Base-by-base conservation (phyloP, 2,888 invertebrate genomes). In the Pristionchus fissidentatus region DNA sequence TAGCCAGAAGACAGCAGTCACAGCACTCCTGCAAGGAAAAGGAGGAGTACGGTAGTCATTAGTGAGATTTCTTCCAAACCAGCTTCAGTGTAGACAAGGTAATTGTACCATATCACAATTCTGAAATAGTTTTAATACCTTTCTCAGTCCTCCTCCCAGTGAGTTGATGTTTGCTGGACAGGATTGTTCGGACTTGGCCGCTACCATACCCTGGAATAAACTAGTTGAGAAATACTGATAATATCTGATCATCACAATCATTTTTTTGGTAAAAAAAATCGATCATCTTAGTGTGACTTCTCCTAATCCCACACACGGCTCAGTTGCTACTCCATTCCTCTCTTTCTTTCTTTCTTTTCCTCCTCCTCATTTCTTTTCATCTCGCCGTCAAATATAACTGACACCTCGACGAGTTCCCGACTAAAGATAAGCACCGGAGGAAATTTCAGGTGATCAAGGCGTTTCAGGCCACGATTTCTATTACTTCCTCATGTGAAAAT, bases 1-100 rank as follows among this genome's bases (percentile, higher is more conserved):
- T 89, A 55, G 92, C 92, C 52, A 92, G 85, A 19, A 91, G 87
- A 84, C 92, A 92, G 81, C 92, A 92, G 75, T 92, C 92, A 84
- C 92, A 92, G 79, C 92, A 92, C 84, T 92, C 92, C 92, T 91
- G 81, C 62, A 87, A 49, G 75, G 8, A 49, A 32, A 77, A 77
- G 41, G 49, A 49, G 29, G 19, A 49, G 10, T 49, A 49, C 10
- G 49, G 49, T 49, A 15, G 19, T 15, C 13, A 19, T 19, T 49
- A 22, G 13, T 10, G 60, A 70, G 60, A 43, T 13, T 19, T 22
- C 49, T 81, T 81, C 19, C 66, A 81, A n/a, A n/a, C n/a, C n/a
- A 19, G 26, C 19, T 70, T 70, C 19, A 19, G 22, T 57, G 35
- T 22, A 19, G 29, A 19, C 29, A 77, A 19, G 13, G 26, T 82